Base-by-base conservation (phyloP, 2,888 invertebrate species). In the Mythimna impura region DNA sequence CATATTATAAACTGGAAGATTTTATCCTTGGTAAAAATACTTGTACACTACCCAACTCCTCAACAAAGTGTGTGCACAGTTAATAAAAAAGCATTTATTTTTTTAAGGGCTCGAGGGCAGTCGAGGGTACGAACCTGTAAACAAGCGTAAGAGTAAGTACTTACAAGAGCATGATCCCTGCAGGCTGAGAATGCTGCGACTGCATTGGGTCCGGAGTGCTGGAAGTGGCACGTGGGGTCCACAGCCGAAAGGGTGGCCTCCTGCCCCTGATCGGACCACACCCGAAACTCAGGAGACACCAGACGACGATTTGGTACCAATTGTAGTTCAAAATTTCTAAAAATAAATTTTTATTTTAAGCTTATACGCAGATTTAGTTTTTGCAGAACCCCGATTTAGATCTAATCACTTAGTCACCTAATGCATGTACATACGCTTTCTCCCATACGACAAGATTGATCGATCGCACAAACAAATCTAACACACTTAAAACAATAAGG, bases 161-260 rank as follows among this genome's bases (percentile, higher is more conserved):
- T 96, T 92, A 98, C 98, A 91, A 98, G 94, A 63, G 96, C 93
- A 86, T 97, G 96, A 80, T 97, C 96, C 81, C 96, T 95, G 90
- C 98, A 98, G 57, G 97, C 96, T 82, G 97, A 98, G 80, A 98
- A 95, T 2, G 98, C 97, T 12, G 98, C 98, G 1, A 97, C 97
- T 36, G 96, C 95, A 20, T 91, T 92, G 1, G 93, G 93, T 80
- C 97, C 97, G 6, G 94, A 89, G 89, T 98, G 97, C 63, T 97
- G 93, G 92, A 97, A 98, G 90, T 98, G 97, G 89, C 98, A 98
- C 54, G 96, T 94, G 22, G 94, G 84, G 76, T 94, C 94, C 8
- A 92, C 90, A 3, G 89, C 86, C 2, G 95, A 93, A 62, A 94
- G 87, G 8, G 93, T 91, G n/a, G 91, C 91, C 74, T 96, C 94